A percentile compares a stretch with the other conserved stretches of the same genome.
Evolutionary conservation across 2,888 invertebrate species (phyloP).

Genomic region (Prenolepis imparis): DNA sequence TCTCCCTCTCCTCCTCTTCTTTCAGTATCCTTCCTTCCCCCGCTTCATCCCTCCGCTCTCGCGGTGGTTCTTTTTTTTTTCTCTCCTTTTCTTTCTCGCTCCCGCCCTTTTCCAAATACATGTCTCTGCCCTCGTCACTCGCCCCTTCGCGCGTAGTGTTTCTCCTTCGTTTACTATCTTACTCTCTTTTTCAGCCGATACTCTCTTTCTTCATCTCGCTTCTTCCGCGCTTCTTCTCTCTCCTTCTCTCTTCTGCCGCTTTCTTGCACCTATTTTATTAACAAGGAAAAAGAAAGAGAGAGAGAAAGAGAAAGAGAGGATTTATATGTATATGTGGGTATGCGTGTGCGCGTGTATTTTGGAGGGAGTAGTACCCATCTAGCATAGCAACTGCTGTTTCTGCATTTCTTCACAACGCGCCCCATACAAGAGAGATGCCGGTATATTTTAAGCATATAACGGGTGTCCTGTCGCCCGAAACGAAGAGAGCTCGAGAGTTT

Average conservation of each 20-base stretch:
- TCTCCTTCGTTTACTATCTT: constrained; percentile 55
- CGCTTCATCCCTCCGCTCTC: constrained; percentile 23
- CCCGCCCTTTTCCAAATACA: constrained; percentile 44
- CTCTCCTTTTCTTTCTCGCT: no score
- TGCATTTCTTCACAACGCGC: constrained; percentile 84
- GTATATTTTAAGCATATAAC: constrained; percentile 82
- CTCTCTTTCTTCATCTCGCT: constrained; percentile 53
- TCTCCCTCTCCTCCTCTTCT: constrained; percentile 50
- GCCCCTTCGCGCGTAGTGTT: constrained; percentile 27
- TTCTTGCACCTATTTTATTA: constrained; percentile 39
- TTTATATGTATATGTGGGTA: constrained; percentile 1
- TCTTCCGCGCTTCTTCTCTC: constrained; percentile 17
- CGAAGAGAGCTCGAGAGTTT: constrained; percentile 14
- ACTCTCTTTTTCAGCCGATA: constrained; percentile 25
- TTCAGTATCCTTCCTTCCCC: constrained; percentile 29
- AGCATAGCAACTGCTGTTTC: constrained; percentile 86
- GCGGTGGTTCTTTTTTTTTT: background rate
- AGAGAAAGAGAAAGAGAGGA: constrained; percentile 65
- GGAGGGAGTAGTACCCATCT: constrained; percentile 81
- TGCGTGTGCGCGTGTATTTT: constrained; percentile 54
- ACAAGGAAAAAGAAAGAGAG: constrained; percentile 56
- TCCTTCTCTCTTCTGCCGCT: constrained; percentile 2
- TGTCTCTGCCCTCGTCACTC: constrained; percentile 48
- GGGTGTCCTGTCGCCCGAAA: constrained; percentile 77
- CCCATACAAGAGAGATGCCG: constrained; percentile 79